Conservation (phyloP, 2,113 vertebrate genomes). For the Myiagra hebetior region DNA sequence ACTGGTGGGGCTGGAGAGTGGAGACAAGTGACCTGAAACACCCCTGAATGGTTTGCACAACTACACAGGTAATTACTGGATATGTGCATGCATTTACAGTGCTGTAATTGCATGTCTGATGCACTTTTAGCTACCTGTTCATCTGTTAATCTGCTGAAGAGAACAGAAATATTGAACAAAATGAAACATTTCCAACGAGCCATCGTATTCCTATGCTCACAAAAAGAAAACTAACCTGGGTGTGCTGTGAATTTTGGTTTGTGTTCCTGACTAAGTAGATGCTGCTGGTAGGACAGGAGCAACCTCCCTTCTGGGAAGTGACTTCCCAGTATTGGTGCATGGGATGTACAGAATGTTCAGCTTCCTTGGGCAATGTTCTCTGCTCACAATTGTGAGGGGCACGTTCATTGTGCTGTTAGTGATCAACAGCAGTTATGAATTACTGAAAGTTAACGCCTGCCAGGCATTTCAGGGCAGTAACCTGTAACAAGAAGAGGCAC, state of each 20-base stretch:
- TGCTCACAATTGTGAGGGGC: neutral
- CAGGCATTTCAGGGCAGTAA: slow-evolving; percentile 43
- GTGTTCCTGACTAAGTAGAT: neutral
- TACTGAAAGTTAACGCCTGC: slow-evolving; percentile 41
- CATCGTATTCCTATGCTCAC: neutral
- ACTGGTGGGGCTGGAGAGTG: neutral
- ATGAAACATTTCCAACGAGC: neutral
- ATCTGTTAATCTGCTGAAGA: neutral
- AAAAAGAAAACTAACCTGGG: neutral
- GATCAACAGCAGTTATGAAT: slow-evolving; percentile 34
- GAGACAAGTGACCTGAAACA: slow-evolving; percentile 4
- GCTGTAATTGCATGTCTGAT: neutral
- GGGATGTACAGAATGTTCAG: neutral
- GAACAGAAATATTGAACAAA: neutral
- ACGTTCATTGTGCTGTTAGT: slow-evolving; percentile 9
- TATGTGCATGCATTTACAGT: neutral
- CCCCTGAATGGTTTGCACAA: neutral
- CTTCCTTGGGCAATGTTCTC: slow-evolving; percentile 27
- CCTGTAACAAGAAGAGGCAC: slow-evolving; percentile 38
- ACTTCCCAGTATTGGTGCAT: slow-evolving; percentile 12
- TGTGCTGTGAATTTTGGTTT: neutral
- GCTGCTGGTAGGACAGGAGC: neutral
- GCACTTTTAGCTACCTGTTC: neutral
- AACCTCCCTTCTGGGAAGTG: slow-evolving; percentile 1
- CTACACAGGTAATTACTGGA: neutral